Evolutionary conservation across 2,888 invertebrate species (phyloP).

Genomic region (Sclerodermus sp.): DNA sequence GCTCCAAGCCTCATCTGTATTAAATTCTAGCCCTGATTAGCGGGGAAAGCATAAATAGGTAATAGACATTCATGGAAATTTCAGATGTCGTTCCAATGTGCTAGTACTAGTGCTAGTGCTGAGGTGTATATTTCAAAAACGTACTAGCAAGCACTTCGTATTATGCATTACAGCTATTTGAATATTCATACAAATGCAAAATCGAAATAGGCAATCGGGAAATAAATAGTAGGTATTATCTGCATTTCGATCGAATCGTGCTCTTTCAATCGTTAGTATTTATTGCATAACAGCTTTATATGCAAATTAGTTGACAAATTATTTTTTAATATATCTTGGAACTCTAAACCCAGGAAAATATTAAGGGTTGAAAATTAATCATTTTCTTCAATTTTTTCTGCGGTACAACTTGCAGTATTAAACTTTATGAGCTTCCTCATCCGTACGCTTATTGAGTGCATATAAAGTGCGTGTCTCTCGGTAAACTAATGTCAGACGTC

Average conservation of each 20-base stretch:
- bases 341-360: neutral
- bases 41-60: constrained; percentile 8
- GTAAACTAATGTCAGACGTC: no score
- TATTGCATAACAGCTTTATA: no score
- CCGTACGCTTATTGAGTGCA: no score
- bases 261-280: no score
- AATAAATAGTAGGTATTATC: constrained; percentile 16
- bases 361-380: no score
- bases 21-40: constrained; percentile 9
- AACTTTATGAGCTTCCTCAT: no score
- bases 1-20: neutral
- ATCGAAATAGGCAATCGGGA: constrained; percentile 22
- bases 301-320: no score
- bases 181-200: constrained; percentile 27
- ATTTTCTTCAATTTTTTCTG: no score
- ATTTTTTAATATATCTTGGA: no score
- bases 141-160: constrained; percentile 14
- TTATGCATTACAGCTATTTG: constrained; percentile 13
- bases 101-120: constrained; percentile 10
- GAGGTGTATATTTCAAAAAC: constrained; percentile 22
- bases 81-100: constrained; percentile 1
- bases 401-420: no score
- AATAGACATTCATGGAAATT: constrained; percentile 16
- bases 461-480: no score
- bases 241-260: constrained; percentile 14